A percentile compares a stretch with the other conserved stretches of the same genome.
Conservation (phyloP, 2,888 invertebrate genomes). For the Apodemia duryi region DNA sequence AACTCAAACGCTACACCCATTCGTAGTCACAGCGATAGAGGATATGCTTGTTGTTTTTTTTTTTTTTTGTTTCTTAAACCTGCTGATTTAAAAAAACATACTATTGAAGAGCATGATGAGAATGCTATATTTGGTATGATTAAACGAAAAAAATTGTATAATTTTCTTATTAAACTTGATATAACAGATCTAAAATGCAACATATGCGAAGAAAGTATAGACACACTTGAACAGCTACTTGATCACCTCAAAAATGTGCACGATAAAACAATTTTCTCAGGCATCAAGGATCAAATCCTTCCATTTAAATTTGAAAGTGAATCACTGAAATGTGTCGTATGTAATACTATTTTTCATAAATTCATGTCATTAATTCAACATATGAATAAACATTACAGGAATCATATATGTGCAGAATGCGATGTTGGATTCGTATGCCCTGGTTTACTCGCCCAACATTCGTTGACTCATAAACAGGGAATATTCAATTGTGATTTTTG, state of each 20-base stretch:
- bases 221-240: conserved; percentile 37
- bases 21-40: conserved; percentile 33
- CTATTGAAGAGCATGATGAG: conserved; percentile 31
- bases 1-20: conserved; percentile 46
- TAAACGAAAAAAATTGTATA: no score
- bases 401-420: conserved; percentile 64
- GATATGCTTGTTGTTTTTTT: conserved; percentile 42
- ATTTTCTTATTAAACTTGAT: conserved; percentile 40
- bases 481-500: conserved; percentile 45
- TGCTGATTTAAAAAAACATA: conserved; percentile 40
- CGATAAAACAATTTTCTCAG: conserved; percentile 20
- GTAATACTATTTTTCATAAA: conserved; percentile 56
- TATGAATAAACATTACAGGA: conserved; percentile 64
- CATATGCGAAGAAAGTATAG: conserved; percentile 38
- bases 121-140: conserved; percentile 27
- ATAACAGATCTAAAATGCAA: conserved; percentile 45
- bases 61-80: conserved; percentile 37
- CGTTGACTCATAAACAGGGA: conserved; percentile 41
- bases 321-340: conserved; percentile 52
- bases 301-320: conserved; percentile 51
- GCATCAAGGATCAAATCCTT: conserved; percentile 40
- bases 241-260: conserved; percentile 41
- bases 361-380: conserved; percentile 65
- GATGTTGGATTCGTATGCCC: conserved; percentile 57
- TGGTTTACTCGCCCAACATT: conserved; percentile 22